Evolutionary conservation across 2,888 invertebrate genomes (phyloP).

Genomic region (Netelia melanura): DNA sequence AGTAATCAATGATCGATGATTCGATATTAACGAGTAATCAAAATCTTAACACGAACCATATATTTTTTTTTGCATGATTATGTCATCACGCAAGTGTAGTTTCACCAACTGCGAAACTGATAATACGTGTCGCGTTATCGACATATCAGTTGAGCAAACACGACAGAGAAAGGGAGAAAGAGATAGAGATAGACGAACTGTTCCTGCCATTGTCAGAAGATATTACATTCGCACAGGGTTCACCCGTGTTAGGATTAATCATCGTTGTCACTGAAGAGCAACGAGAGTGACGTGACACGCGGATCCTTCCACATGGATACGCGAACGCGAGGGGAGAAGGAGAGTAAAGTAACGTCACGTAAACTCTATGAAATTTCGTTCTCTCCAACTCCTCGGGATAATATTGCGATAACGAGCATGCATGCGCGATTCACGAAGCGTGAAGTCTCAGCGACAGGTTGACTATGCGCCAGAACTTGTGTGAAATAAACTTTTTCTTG

Average conservation of each 20-base stretch:
- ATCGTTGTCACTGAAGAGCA: slow-evolving; percentile 27
- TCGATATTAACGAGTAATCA: no score
- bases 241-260: slow-evolving; percentile 51
- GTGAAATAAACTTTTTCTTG: slow-evolving; percentile 3
- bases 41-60: no score
- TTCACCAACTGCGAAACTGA: no score
- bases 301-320: no score
- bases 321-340: not conserved
- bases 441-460: slow-evolving; percentile 1
- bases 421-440: slow-evolving; percentile 1
- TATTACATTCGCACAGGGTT: slow-evolving; percentile 49
- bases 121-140: no score
- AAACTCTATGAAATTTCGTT: not conserved
- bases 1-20: no score
- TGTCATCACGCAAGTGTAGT: no score
- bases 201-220: slow-evolving; percentile 40
- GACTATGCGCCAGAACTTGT: not conserved
- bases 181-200: slow-evolving; percentile 52
- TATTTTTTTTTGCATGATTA: no score
- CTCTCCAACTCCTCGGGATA: slow-evolving; percentile 3
- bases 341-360: not conserved
- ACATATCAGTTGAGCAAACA: no score
- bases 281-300: no score
- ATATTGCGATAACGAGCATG: slow-evolving; percentile 34
- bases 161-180: not conserved